Conservation (phyloP, 2,113 vertebrate species). For the Pedionomus torquatus region DNA sequence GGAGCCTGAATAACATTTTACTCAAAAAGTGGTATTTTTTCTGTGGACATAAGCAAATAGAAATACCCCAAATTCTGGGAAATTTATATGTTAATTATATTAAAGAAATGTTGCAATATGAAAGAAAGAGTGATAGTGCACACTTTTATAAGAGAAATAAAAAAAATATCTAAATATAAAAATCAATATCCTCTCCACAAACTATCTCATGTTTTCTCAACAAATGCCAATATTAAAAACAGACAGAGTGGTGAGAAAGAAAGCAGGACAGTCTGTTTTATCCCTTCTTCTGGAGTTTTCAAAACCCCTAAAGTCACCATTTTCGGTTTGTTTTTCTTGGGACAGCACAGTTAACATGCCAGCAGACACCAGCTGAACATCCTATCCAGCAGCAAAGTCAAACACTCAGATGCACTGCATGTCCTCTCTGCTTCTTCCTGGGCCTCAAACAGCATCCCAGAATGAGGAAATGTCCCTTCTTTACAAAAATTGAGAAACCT, state of each 20-base stretch:
- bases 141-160: background rate
- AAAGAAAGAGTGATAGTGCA: background rate
- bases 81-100: background rate
- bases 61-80: background rate
- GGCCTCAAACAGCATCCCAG: background rate
- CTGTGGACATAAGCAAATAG: background rate
- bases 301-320: background rate
- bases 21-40: conserved; percentile 2
- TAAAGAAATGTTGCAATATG: background rate
- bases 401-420: accelerated
- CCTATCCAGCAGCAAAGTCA: background rate
- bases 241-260: background rate
- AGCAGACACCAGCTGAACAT: accelerated
- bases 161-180: background rate
- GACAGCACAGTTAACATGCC: accelerated
- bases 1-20: background rate
- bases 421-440: background rate
- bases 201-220: background rate
- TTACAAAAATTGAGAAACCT: background rate
- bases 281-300: background rate
- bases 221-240: background rate
- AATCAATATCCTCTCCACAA: background rate
- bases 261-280: background rate
- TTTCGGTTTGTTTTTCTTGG: background rate
- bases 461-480: background rate